Conservation (phyloP, 2,888 invertebrate genomes). For the Drosophila engyochracea region DNA sequence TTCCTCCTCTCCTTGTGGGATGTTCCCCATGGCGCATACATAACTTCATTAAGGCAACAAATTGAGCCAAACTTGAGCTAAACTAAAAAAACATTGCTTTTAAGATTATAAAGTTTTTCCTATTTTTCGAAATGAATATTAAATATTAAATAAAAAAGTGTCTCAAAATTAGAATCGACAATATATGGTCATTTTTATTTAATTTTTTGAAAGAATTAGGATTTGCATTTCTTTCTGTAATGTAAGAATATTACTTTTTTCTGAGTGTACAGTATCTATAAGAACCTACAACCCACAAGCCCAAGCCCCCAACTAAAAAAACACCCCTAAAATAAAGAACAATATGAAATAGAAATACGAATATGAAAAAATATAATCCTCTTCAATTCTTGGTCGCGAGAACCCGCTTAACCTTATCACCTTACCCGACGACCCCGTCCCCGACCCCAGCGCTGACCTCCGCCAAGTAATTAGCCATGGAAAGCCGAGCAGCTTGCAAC, state of each 20-base stretch:
- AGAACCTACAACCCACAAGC: not conserved
- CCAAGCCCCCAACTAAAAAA: not conserved
- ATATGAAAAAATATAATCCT: slow-evolving; percentile 69
- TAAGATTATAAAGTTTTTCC: not conserved
- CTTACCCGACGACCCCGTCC: slow-evolving; percentile 51
- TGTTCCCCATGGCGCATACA: slow-evolving; percentile 35
- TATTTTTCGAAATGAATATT: not conserved
- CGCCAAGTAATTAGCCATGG: slow-evolving; percentile 52
- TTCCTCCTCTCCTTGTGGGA: slow-evolving; percentile 30
- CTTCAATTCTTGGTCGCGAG: slow-evolving; percentile 48
- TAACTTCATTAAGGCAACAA: slow-evolving; percentile 71
- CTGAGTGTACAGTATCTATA: slow-evolving; percentile 15
- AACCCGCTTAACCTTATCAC: slow-evolving; percentile 76
- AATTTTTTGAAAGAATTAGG: not conserved
- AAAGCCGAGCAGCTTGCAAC: slow-evolving; percentile 36
- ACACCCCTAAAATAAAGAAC: slow-evolving; percentile 8
- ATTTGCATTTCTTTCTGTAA: not conserved
- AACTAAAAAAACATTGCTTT: no score
- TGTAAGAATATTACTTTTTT: not conserved
- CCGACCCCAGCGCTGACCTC: not conserved
- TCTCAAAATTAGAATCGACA: no score
- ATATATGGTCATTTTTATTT: no score
- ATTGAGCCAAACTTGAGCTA: slow-evolving; percentile 47
- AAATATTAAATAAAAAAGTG: no score
- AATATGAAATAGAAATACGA: slow-evolving; percentile 11